Conservation (phyloP, 2,113 vertebrate genomes). For the Ictidomys tridecemlineatus region DNA sequence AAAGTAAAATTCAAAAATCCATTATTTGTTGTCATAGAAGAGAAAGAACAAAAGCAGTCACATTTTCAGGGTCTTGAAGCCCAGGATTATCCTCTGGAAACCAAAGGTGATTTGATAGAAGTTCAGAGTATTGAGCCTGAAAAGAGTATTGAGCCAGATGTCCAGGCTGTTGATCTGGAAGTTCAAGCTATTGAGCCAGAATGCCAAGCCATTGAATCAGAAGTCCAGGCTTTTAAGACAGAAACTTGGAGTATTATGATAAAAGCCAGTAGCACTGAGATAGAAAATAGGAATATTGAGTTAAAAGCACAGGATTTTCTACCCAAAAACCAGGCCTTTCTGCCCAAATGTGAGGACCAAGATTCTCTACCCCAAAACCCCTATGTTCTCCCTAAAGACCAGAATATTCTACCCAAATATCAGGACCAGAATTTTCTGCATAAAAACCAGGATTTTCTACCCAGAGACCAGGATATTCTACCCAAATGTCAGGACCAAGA, state of each 20-base stretch:
- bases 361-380: neutral
- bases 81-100: slow-evolving; percentile 55
- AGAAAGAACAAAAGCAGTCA: slow-evolving; percentile 46
- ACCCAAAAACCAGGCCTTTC: neutral
- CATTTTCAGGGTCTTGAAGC: neutral
- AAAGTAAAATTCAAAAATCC: slow-evolving; percentile 78
- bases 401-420: neutral
- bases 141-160: neutral
- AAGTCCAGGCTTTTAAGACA: neutral
- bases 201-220: neutral
- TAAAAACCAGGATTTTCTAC: neutral
- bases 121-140: neutral
- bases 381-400: neutral
- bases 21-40: slow-evolving; percentile 70
- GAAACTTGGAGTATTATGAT: slow-evolving; percentile 24
- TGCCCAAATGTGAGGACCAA: neutral
- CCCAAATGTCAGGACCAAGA: neutral
- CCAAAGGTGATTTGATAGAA: neutral
- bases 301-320: slow-evolving; percentile 34
- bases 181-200: neutral
- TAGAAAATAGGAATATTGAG: slow-evolving; percentile 28
- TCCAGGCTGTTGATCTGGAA: neutral
- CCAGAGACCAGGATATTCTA: slow-evolving; percentile 6
- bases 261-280: neutral
- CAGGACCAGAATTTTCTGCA: slow-evolving; percentile 29